These are phyloP conservation scores for Blomia tropicalis DNA, from an alignment of 2,888 invertebrate species.

Conservation along the genomic window DNA sequence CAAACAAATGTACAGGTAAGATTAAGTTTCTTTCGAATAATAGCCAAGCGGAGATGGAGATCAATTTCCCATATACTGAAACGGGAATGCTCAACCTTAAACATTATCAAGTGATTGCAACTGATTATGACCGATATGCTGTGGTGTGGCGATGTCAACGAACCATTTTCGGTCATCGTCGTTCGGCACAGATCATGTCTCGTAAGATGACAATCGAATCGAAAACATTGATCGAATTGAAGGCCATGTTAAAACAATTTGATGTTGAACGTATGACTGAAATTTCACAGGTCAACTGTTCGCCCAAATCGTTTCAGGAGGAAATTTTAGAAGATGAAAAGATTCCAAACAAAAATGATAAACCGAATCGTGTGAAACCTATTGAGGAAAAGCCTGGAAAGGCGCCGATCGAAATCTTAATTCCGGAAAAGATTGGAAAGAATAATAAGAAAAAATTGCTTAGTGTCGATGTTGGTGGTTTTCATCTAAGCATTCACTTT, in stretches of 20 bases:
- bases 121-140: conserved; percentile 57
- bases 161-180: conserved; percentile 54
- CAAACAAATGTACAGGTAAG: conserved; percentile 7
- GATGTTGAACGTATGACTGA: conserved; percentile 45
- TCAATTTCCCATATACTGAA: conserved; percentile 12
- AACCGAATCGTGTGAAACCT: background rate
- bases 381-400: background rate
- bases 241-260: conserved; percentile 45
- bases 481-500: conserved; percentile 7
- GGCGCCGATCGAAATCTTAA: background rate
- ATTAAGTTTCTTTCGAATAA: conserved; percentile 12
- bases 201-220: conserved; percentile 54
- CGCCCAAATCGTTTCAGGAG: background rate
- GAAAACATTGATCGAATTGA: conserved; percentile 53
- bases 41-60: conserved; percentile 18
- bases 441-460: conserved; percentile 14
- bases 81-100: conserved; percentile 18
- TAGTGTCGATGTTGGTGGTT: conserved; percentile 8
- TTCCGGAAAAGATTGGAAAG: background rate
- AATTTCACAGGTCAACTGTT: background rate
- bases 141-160: conserved; percentile 64
- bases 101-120: conserved; percentile 51
- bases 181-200: conserved; percentile 64
- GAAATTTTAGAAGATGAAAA: background rate
- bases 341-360: background rate